These are phyloP conservation scores for Plectrocnemia conspersa DNA, from an alignment of 1,140 invertebrate species.

Conservation along the genomic window DNA sequence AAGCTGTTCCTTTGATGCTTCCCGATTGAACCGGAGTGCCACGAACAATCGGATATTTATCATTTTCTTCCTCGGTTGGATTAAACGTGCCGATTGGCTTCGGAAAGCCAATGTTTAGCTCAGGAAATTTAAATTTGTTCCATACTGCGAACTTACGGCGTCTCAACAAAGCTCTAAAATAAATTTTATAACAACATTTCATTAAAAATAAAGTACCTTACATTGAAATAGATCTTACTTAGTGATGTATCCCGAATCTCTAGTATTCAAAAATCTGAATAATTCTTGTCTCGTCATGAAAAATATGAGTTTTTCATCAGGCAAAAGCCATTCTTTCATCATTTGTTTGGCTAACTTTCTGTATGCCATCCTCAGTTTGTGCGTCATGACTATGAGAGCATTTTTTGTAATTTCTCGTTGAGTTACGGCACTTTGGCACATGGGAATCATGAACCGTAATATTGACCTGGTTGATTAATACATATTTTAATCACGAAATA, in stretches of 20 bases:
- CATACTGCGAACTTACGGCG: slow-evolving; percentile 54
- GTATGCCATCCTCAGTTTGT: slow-evolving; percentile 60
- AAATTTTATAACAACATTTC: slow-evolving; percentile 6
- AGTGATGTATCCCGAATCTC: slow-evolving; percentile 55
- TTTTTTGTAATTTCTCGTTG: slow-evolving; percentile 66
- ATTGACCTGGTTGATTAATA: slow-evolving; percentile 14
- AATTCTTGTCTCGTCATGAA: slow-evolving; percentile 68
- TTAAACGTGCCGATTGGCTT: slow-evolving; percentile 43
- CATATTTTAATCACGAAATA: slow-evolving; percentile 4
- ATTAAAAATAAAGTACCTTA: neutral
- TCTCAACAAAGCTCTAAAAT: slow-evolving; percentile 60
- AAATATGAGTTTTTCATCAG: slow-evolving; percentile 62
- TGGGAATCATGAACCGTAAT: slow-evolving; percentile 27
- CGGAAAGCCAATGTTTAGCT: slow-evolving; percentile 59
- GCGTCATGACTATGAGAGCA: slow-evolving; percentile 52
- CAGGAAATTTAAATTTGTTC: slow-evolving; percentile 59
- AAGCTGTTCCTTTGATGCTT: slow-evolving; percentile 59
- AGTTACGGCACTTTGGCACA: slow-evolving; percentile 56
- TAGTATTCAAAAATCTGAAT: slow-evolving; percentile 50
- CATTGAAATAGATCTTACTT: slow-evolving; percentile 51
- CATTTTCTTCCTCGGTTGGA: slow-evolving; percentile 21
- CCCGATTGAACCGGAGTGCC: slow-evolving; percentile 72
- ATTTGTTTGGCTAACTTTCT: slow-evolving; percentile 55
- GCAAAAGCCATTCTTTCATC: slow-evolving; percentile 58
- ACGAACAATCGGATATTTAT: slow-evolving; percentile 42